phyloP scores from a whole-genome alignment of 2,797 vertebrate species.

The Rhinella marina region DNA sequence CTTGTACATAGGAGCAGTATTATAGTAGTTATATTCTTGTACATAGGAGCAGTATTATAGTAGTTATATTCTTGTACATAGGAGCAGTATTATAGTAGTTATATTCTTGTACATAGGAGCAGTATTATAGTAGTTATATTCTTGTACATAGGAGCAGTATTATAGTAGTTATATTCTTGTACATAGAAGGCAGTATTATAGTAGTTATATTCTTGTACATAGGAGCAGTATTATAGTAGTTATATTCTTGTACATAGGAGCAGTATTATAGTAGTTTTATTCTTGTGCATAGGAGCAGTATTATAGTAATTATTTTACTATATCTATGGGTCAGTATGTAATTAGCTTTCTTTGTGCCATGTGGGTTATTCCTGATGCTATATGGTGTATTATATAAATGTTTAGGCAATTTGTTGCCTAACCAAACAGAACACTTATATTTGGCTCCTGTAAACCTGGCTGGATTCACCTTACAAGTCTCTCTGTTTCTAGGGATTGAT shows the following conservation, averaged over 20 bases:
- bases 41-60: neutral
- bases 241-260: slow-evolving; percentile 3
- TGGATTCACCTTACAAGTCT: neutral
- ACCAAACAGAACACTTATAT: neutral
- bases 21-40: slow-evolving; percentile 3
- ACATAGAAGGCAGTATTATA: neutral
- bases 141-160: neutral
- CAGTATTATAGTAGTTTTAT: slow-evolving; percentile 8
- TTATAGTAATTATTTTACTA: neutral
- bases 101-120: neutral
- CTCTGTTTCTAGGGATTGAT: neutral
- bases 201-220: neutral
- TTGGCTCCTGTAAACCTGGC: neutral
- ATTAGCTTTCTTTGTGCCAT: too few species aligned
- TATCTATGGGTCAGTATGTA: too few species aligned
- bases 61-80: neutral
- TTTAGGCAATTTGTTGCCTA: too few species aligned
- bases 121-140: slow-evolving; percentile 6
- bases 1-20: neutral
- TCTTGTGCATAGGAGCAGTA: neutral
- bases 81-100: neutral
- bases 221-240: slow-evolving; percentile 5
- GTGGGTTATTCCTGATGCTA: too few species aligned
- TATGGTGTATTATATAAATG: too few species aligned
- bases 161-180: neutral